phyloP scores from a whole-genome alignment of 1,140 invertebrate species.

The Hyles euphorbiae region DNA sequence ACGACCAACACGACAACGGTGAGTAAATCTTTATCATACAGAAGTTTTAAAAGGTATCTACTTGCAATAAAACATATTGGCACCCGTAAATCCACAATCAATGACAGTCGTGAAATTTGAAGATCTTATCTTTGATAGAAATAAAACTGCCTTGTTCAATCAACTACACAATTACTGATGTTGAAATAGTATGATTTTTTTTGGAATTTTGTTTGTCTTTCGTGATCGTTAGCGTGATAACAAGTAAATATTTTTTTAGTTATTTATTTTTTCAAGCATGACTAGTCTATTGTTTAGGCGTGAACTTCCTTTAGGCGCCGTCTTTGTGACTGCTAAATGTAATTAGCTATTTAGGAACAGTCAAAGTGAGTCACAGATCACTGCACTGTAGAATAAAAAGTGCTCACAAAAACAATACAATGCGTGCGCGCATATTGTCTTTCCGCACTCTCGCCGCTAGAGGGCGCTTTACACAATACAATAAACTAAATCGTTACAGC shows the following conservation, averaged over 20 bases:
- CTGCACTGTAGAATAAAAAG: slow-evolving; percentile 29
- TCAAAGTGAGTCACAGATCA: slow-evolving; percentile 30
- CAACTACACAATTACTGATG: slow-evolving; percentile 9
- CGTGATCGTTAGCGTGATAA: slow-evolving; percentile 35
- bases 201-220: slow-evolving; percentile 20
- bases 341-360: slow-evolving; percentile 19
- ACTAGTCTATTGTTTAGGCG: slow-evolving; percentile 51
- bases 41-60: no score
- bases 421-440: slow-evolving; percentile 51
- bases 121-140: no score
- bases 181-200: no score
- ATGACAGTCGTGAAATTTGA: no score
- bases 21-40: slow-evolving; percentile 34
- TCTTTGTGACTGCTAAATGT: slow-evolving; percentile 43
- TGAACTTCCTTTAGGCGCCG: slow-evolving; percentile 45
- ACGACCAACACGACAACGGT: slow-evolving; percentile 77
- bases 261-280: slow-evolving; percentile 55
- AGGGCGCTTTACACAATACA: slow-evolving; percentile 38
- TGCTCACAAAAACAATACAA: slow-evolving; percentile 37
- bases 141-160: not conserved
- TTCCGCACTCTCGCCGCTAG: slow-evolving; percentile 35
- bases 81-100: no score
- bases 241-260: slow-evolving; percentile 62
- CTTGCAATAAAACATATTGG: no score
- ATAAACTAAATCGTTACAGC: slow-evolving; percentile 25